A percentile compares a stretch with the other conserved stretches of the same genome.
Evolutionary conservation across 2,113 vertebrate genomes (phyloP).

Genomic region (Podilymbus podiceps): DNA sequence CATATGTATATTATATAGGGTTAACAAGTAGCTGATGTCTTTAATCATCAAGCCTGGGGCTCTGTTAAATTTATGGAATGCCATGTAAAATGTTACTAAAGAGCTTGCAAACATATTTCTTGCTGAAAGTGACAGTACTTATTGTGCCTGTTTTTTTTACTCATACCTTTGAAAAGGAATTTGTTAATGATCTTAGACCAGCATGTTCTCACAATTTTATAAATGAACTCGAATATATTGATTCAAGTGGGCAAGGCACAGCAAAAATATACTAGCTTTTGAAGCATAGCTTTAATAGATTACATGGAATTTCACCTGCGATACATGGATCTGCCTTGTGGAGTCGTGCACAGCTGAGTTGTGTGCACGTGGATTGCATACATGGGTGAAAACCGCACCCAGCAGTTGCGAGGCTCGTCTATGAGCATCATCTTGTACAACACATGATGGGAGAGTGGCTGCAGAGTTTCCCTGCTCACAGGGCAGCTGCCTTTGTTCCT

Average conservation of each 20-base stretch:
- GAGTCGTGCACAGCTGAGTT: neutral
- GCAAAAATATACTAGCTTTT: neutral
- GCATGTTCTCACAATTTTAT: neutral
- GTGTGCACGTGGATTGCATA: neutral
- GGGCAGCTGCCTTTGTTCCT: neutral
- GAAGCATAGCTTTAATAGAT: neutral
- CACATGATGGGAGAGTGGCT: neutral
- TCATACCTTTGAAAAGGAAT: neutral
- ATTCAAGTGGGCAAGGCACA: neutral
- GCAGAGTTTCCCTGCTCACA: neutral
- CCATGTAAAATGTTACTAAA: neutral
- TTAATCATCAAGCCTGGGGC: neutral
- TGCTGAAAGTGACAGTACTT: neutral
- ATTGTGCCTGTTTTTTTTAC: neutral
- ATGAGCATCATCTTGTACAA: neutral
- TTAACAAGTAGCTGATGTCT: neutral
- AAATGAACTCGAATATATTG: neutral
- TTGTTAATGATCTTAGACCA: neutral
- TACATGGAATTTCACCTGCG: neutral
- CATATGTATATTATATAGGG: neutral
- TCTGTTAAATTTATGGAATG: neutral
- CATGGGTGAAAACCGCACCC: neutral
- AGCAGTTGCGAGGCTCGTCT: neutral
- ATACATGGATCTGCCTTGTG: rapidly evolving
- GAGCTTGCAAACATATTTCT: neutral